Percentiles rank a stretch among this genome's conserved stretches.
Conservation (phyloP, 2,888 invertebrate genomes). For the Magallana nippona region DNA sequence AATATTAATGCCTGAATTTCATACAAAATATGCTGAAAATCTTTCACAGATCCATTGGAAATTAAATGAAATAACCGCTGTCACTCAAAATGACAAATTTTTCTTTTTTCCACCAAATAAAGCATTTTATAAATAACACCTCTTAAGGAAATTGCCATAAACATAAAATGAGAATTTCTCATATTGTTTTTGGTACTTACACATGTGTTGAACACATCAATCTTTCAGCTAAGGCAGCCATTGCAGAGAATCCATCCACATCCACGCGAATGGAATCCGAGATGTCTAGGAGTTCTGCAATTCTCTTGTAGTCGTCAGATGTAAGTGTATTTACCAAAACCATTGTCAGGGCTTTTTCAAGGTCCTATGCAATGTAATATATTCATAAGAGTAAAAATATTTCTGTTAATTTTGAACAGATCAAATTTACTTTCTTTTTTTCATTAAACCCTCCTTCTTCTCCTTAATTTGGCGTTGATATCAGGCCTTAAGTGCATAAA, state of each 20-base stretch:
- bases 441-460: too few species aligned
- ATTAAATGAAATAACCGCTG: too few species aligned
- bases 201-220: slow-evolving; percentile 75
- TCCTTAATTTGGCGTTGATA: too few species aligned
- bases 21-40: too few species aligned
- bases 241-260: slow-evolving; percentile 72
- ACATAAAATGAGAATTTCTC: background rate
- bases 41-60: too few species aligned
- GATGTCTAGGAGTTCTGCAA: slow-evolving; percentile 69
- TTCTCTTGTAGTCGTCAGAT: slow-evolving; percentile 63
- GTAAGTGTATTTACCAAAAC: slow-evolving; percentile 74
- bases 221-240: slow-evolving; percentile 75
- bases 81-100: too few species aligned
- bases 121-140: too few species aligned
- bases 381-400: background rate
- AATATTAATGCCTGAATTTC: too few species aligned
- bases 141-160: too few species aligned
- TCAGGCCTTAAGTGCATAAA: too few species aligned
- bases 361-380: slow-evolving; percentile 60
- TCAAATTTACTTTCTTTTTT: too few species aligned
- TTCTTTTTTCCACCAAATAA: too few species aligned
- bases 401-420: background rate
- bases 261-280: slow-evolving; percentile 67
- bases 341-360: slow-evolving; percentile 72
- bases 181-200: slow-evolving; percentile 63